These are phyloP conservation scores for Ispidina lecontei DNA, from an alignment of 2,797 vertebrate genomes.

Conservation along the genomic window DNA sequence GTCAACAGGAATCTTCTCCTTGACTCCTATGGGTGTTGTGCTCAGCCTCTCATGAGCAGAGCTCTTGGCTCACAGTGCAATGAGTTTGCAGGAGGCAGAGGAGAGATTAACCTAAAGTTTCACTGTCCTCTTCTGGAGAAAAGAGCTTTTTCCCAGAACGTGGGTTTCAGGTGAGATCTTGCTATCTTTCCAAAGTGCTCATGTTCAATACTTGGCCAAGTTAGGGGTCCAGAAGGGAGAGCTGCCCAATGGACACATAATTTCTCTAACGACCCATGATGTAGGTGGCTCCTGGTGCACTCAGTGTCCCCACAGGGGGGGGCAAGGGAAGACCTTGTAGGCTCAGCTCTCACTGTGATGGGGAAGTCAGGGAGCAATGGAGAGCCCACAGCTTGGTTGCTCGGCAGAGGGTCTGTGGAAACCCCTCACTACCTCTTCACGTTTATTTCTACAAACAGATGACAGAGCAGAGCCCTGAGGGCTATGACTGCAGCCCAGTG, in stretches of 20 bases:
- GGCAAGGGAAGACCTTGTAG: neutral
- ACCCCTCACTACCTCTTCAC: neutral
- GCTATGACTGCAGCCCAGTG: neutral
- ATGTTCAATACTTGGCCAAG: neutral
- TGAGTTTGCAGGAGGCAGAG: neutral
- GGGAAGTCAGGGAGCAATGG: neutral
- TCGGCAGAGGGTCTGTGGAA: neutral
- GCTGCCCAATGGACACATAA: neutral
- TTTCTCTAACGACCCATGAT: neutral
- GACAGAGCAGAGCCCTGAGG: neutral
- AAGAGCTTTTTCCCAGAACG: neutral
- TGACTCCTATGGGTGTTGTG: rapidly evolving
- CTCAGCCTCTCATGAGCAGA: rapidly evolving
- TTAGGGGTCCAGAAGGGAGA: neutral
- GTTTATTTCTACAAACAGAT: neutral
- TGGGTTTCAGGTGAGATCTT: neutral
- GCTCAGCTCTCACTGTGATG: rapidly evolving
- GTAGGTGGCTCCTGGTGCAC: neutral
- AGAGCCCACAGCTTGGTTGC: neutral
- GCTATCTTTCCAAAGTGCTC: neutral
- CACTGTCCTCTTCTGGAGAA: neutral
- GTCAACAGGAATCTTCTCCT: neutral
- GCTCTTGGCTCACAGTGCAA: neutral
- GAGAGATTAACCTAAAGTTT: neutral
- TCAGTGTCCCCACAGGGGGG: neutral